Evolutionary conservation across 2,888 invertebrate genomes (phyloP).

Genomic region (Rugalucina vietnamica): DNA sequence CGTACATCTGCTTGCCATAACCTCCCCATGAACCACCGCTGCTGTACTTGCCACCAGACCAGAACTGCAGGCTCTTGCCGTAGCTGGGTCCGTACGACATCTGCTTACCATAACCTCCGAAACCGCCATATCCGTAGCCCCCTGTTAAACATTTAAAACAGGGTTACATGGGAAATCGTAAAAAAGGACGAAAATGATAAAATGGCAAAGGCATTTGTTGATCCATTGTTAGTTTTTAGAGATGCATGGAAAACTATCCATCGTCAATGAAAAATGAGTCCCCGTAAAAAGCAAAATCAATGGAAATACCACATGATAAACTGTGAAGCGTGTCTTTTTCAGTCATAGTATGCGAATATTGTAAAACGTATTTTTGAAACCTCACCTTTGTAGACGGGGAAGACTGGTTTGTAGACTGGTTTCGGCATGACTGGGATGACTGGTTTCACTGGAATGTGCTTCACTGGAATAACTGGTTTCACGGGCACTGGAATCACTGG

Average conservation of each 20-base stretch:
- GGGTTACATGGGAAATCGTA: too few species aligned
- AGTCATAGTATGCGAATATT: background rate
- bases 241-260: too few species aligned
- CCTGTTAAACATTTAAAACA: too few species aligned
- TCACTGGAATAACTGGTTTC: background rate
- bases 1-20: background rate
- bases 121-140: background rate
- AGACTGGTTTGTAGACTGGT: conserved; percentile 24
- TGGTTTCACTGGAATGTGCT: background rate
- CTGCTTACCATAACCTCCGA: background rate
- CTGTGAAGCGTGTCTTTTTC: too few species aligned
- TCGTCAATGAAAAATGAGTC: too few species aligned
- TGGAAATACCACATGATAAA: too few species aligned
- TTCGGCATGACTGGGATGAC: background rate
- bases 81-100: background rate
- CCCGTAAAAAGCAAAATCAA: too few species aligned
- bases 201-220: too few species aligned
- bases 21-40: background rate
- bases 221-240: too few species aligned
- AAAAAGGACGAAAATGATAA: too few species aligned
- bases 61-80: background rate
- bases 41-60: background rate
- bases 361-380: background rate
- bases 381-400: conserved; percentile 11
- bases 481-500: background rate